phyloP scores from a whole-genome alignment of 2,888 invertebrate species.

The Didymodactylos carnosus region DNA sequence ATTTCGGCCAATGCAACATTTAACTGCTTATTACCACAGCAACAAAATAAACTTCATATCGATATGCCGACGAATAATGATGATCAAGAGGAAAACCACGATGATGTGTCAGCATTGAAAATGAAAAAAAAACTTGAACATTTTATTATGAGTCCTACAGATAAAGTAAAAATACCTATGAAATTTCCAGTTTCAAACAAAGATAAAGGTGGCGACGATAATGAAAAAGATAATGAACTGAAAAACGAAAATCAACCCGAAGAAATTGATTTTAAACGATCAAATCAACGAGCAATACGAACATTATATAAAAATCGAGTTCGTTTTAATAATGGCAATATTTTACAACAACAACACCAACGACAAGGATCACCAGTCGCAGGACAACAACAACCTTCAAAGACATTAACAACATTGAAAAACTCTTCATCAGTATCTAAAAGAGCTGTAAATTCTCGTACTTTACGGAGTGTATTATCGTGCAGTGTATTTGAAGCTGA shows the following conservation, averaged over 20 bases:
- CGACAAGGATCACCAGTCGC: no score
- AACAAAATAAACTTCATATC: background rate
- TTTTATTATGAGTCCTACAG: background rate
- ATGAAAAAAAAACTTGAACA: background rate
- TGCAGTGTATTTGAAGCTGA: background rate
- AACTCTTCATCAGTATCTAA: no score
- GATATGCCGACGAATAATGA: background rate
- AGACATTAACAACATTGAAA: no score
- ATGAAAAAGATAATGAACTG: no score
- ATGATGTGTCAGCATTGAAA: background rate
- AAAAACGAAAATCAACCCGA: no score
- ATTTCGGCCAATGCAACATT: background rate
- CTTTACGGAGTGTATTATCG: background rate
- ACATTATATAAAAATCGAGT: background rate
- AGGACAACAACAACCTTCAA: no score
- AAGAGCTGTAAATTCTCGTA: background rate
- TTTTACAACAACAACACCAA: no score
- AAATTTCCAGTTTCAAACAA: background rate
- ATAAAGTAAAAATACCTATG: background rate
- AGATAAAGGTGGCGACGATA: background rate
- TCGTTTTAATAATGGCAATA: no score
- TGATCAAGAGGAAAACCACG: background rate
- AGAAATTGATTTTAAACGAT: conserved; percentile 1
- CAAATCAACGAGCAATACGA: background rate
- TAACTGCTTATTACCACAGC: background rate